These are phyloP conservation scores for Argyra leucocephala DNA, from an alignment of 2,888 invertebrate genomes.

Conservation along the genomic window DNA sequence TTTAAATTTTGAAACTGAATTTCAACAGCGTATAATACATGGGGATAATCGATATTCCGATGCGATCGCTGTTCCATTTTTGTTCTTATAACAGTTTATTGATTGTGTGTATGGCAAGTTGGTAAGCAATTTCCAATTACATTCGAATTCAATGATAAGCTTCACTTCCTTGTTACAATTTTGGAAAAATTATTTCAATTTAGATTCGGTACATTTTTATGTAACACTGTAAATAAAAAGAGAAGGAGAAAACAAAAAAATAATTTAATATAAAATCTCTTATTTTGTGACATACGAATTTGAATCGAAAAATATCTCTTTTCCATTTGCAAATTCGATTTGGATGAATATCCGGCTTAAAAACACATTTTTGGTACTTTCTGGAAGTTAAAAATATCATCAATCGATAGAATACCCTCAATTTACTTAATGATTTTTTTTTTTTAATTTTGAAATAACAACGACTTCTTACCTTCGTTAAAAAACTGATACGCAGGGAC, in stretches of 20 bases:
- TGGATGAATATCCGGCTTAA: no score
- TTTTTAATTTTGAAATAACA: no score
- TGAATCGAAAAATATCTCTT: no score
- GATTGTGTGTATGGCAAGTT: slow-evolving; percentile 98
- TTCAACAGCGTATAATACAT: slow-evolving; percentile 92
- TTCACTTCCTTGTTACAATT: slow-evolving; percentile 82
- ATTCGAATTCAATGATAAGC: slow-evolving; percentile 99
- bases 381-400: no score
- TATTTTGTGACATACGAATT: no score
- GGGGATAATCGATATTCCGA: slow-evolving; percentile 96
- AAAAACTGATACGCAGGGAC: no score
- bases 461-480: no score
- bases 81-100: slow-evolving; percentile 95
- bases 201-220: slow-evolving; percentile 95
- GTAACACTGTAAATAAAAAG: slow-evolving; percentile 86
- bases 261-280: slow-evolving; percentile 82
- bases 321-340: no score
- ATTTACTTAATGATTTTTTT: no score
- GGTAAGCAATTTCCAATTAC: slow-evolving; percentile 90
- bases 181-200: slow-evolving; percentile 96
- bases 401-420: no score
- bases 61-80: slow-evolving; percentile 95
- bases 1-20: slow-evolving; percentile 97
- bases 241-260: slow-evolving; percentile 72
- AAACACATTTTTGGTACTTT: no score